phyloP scores from a whole-genome alignment of 1,140 invertebrate genomes.

The Liolophura sinensis region DNA sequence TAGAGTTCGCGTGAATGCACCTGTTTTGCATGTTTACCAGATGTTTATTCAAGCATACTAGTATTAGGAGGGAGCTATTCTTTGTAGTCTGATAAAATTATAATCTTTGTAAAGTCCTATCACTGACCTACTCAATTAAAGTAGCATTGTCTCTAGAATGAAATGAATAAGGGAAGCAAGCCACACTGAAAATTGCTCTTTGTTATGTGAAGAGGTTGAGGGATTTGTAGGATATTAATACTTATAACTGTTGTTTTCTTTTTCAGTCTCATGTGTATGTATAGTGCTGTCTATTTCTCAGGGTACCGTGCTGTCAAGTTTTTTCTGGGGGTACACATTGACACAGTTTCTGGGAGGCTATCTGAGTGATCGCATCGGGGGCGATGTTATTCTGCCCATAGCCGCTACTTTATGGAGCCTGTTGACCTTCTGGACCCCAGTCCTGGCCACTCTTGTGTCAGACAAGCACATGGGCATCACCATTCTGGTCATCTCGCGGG shows the following conservation, averaged over 20 bases:
- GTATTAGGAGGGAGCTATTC: too few relatives aligned
- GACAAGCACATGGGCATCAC: conserved; percentile 64
- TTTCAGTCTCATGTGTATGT: neutral
- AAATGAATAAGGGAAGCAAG: too few relatives aligned
- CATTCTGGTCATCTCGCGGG: conserved; percentile 66
- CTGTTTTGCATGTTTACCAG: too few relatives aligned
- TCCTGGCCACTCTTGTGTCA: conserved; percentile 67
- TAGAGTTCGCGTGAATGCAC: too few relatives aligned
- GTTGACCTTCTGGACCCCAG: conserved; percentile 71
- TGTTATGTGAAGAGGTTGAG: neutral
- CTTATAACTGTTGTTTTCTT: neutral
- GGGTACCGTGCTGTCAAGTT: conserved; percentile 72
- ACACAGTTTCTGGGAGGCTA: conserved; percentile 74
- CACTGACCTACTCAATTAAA: too few relatives aligned
- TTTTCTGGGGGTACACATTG: conserved; percentile 78
- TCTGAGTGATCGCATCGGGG: conserved; percentile 71
- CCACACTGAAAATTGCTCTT: neutral
- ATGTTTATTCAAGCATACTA: too few relatives aligned
- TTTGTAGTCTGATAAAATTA: too few relatives aligned
- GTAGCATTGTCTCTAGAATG: too few relatives aligned
- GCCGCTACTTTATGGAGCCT: conserved; percentile 71
- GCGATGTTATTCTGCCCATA: conserved; percentile 69
- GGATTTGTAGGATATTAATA: neutral
- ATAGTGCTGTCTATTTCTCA: conserved; percentile 31
- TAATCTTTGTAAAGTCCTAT: too few relatives aligned